A percentile compares a stretch with the other conserved stretches of the same genome.
Evolutionary conservation across 2,797 vertebrate species (phyloP).

Genomic region (Melanotaenia boesemani): DNA sequence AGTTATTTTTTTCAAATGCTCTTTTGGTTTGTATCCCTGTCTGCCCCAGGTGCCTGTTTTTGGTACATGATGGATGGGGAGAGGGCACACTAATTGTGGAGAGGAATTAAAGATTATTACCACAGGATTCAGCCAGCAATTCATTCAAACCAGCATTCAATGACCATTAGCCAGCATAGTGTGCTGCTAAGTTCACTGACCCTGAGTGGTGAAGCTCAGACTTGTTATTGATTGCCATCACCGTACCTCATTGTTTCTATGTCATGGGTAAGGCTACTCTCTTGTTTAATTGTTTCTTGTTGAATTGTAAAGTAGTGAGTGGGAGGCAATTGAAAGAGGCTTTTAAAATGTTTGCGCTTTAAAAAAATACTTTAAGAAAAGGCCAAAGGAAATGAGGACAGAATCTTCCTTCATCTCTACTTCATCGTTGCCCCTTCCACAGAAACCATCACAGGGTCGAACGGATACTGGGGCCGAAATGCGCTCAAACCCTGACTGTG

Average conservation of each 20-base stretch:
- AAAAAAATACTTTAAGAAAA: slow-evolving; percentile 50
- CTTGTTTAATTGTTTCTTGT: slow-evolving; percentile 74
- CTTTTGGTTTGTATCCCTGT: slow-evolving; percentile 57
- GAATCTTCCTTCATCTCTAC: slow-evolving; percentile 15
- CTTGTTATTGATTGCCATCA: slow-evolving; percentile 75
- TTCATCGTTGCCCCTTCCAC: slow-evolving; percentile 16
- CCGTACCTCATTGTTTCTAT: slow-evolving; percentile 61
- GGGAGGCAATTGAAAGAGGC: slow-evolving; percentile 67
- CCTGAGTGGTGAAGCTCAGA: slow-evolving; percentile 69
- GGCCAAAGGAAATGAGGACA: slow-evolving; percentile 49
- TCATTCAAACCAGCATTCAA: slow-evolving; percentile 82
- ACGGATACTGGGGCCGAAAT: background rate
- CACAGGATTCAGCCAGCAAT: slow-evolving; percentile 88
- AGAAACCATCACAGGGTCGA: slow-evolving; percentile 11
- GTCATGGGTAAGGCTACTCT: slow-evolving; percentile 62
- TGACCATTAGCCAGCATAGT: slow-evolving; percentile 87
- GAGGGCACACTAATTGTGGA: slow-evolving; percentile 90
- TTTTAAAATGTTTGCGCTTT: slow-evolving; percentile 51
- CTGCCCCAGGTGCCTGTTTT: slow-evolving; percentile 83
- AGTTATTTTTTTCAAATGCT: slow-evolving; percentile 74
- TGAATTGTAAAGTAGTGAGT: slow-evolving; percentile 76
- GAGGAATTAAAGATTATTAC: slow-evolving; percentile 93
- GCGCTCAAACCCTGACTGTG: background rate
- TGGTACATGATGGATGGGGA: slow-evolving; percentile 83
- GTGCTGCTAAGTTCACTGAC: slow-evolving; percentile 65